phyloP scores from a whole-genome alignment of 2,888 invertebrate species.

The Pollenia angustigena region DNA sequence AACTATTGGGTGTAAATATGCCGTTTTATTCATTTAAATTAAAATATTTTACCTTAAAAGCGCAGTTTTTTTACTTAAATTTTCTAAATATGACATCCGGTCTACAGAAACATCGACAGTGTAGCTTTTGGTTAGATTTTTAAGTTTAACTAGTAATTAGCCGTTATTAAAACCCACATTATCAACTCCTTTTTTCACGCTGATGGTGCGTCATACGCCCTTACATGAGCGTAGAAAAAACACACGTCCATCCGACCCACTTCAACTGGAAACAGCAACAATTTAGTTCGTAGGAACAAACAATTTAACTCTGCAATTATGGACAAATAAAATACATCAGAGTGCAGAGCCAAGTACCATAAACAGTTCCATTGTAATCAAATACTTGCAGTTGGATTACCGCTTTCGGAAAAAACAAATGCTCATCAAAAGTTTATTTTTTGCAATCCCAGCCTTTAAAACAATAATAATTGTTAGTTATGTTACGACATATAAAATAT shows the following conservation, averaged over 20 bases:
- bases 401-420: constrained; percentile 37
- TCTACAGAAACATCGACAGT: not conserved
- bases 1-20: not conserved
- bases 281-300: constrained; percentile 44
- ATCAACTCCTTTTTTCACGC: constrained; percentile 37
- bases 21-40: not conserved
- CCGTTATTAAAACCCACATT: constrained; percentile 66
- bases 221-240: constrained; percentile 53
- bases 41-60: constrained; percentile 1
- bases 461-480: constrained; percentile 70
- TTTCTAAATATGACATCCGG: constrained; percentile 9
- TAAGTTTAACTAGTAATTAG: constrained; percentile 56
- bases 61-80: not conserved
- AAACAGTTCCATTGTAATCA: constrained; percentile 49
- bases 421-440: constrained; percentile 31
- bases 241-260: constrained; percentile 15
- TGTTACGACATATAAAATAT: constrained; percentile 61
- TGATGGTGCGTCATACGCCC: not conserved
- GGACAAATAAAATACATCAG: constrained; percentile 24
- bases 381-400: constrained; percentile 38
- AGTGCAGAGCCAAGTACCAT: constrained; percentile 25
- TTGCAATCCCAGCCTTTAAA: constrained; percentile 58
- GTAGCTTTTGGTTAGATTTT: constrained; percentile 25
- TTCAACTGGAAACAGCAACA: constrained; percentile 51
- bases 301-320: constrained; percentile 54